Percentiles rank a stretch among this genome's conserved stretches.
phyloP scores from a whole-genome alignment of 92 coral and sea anemone genomes.

The Umimayanthus chanpuru region DNA sequence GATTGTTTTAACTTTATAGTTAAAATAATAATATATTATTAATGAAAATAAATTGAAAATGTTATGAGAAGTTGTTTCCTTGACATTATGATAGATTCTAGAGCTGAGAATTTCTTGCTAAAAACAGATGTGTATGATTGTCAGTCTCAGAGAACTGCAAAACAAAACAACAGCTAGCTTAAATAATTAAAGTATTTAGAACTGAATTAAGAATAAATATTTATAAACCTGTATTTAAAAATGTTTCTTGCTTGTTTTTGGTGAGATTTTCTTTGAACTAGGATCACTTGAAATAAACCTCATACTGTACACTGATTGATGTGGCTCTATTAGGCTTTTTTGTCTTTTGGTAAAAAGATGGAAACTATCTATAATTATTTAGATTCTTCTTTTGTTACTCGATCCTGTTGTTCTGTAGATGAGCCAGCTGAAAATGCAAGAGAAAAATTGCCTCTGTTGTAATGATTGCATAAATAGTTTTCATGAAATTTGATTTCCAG shows the following conservation, averaged over 20 bases:
- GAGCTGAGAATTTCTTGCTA: conserved; percentile 15
- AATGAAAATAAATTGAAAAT: neutral
- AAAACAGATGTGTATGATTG: conserved; percentile 28
- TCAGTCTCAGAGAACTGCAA: neutral
- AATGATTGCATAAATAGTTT: conserved; percentile 32
- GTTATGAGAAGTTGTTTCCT: neutral
- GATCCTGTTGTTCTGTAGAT: neutral
- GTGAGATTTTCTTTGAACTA: neutral
- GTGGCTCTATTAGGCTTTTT: neutral
- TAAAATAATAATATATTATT: no score
- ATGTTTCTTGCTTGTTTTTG: neutral
- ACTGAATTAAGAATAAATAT: conserved; percentile 49
- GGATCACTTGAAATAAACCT: neutral
- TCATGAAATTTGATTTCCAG: conserved; percentile 3
- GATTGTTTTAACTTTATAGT: neutral
- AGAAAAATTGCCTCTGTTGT: neutral
- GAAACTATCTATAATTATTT: neutral
- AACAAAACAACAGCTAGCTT: conserved; percentile 20
- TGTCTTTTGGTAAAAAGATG: neutral
- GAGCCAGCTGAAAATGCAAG: conserved; percentile 25
- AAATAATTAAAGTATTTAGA: conserved; percentile 60
- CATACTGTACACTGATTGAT: neutral
- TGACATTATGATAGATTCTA: neutral
- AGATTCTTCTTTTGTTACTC: neutral
- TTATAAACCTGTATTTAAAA: conserved; percentile 19